Evolutionary conservation across 2,888 invertebrate genomes (phyloP), one percentile per base, ranked within the genome.

Genomic region (Harpagoxenus sublaevis): DNA sequence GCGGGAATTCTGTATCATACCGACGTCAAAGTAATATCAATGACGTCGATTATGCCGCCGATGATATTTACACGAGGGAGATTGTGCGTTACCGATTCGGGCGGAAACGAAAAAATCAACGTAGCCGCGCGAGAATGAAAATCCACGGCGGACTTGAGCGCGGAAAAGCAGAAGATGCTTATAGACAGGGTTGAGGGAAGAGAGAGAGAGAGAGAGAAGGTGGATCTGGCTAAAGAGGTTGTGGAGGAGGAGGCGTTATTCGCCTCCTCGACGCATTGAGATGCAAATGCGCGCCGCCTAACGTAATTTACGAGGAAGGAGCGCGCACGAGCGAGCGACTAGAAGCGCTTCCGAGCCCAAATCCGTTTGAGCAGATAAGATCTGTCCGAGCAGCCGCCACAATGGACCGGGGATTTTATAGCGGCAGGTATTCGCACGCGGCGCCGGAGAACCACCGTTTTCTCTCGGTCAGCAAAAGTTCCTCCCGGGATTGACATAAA

Each of bases 301-400:
- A 77, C 66, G 91, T 92, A 92, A 92, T 92, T 92, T 92, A 92
- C 89, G 92, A 92, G 88, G 85, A 87, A 86, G 87, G 84, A 81
- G 88, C 87, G 88, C 86, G 89, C 88, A 88, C 87, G 88, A 89
- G 83, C 75, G 74, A 81, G 79, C 85, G 83, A 70, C 75, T 65
- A 74, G 83, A 83, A 74, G 71, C 73, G 84, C 81, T 86, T 77
- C 60, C 63, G 75, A 79, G 73, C 68, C 85, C 88, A 85, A 86
- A 89, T 74, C 77, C 73, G 84, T 84, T 87, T 81, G 60, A 65
- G 57, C 70, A 83, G 91, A 91, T 91, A 91, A 90, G 87, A 91
- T 91, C 91, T 87, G 70, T 77, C 73, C 78, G 63, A 84, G 79
- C 85, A 68, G 77, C 71, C 60, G 75, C 51, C 85, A 87, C 88